phyloP scores from a whole-genome alignment of 2,888 invertebrate genomes.

The Arrhopalites spinosus region DNA sequence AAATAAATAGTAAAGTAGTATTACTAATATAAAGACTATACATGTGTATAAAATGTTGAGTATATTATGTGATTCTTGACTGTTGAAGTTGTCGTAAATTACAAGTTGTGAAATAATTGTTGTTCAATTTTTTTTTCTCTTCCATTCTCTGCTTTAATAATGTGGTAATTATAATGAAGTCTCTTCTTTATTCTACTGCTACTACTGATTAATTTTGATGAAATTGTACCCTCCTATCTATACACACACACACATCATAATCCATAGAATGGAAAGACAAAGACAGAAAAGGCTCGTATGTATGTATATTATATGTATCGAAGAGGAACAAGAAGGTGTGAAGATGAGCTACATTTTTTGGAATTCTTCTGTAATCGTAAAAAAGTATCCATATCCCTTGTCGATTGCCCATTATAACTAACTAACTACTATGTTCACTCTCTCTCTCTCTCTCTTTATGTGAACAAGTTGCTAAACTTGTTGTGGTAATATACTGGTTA shows the following conservation, averaged over 20 bases:
- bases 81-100: neutral
- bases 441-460: neutral
- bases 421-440: neutral
- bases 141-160: too few species aligned
- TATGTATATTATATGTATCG: too few species aligned
- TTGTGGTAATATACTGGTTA: too few species aligned
- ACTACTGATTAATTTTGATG: too few species aligned
- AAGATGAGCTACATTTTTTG: too few species aligned
- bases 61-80: too few species aligned
- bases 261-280: too few species aligned
- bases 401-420: neutral
- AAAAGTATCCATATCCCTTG: neutral
- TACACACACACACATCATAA: too few species aligned
- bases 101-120: constrained; percentile 13
- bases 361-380: neutral
- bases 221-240: too few species aligned
- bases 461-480: constrained; percentile 27
- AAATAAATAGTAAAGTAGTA: neutral
- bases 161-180: constrained; percentile 11
- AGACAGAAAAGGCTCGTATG: too few species aligned
- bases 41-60: neutral
- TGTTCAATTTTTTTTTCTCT: constrained; percentile 9
- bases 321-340: too few species aligned
- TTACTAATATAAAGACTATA: neutral
- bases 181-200: too few species aligned